Evolutionary conservation across 2,797 vertebrate genomes (phyloP), one percentile per base, ranked within the genome.

Genomic region (Pseudotriccus pelzelni): DNA sequence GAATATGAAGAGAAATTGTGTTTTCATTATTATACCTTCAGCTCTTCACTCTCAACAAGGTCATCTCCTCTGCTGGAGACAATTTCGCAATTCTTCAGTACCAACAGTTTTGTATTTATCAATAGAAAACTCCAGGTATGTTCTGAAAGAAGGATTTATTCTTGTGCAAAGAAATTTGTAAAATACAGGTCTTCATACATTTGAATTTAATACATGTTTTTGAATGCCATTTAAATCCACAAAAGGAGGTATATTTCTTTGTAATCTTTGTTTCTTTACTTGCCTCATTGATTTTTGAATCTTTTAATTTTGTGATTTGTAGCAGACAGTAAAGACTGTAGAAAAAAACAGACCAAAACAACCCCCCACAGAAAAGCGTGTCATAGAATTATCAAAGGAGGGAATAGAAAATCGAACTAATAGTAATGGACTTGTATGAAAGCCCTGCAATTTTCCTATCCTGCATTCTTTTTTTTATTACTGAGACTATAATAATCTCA

Each of bases 351-450:
- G 41, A n/a, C 6, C 0, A 10, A 66, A 47, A 3, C 2, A 9
- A 25, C 5, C 0, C 0, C 16, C 20, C 4, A 0, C 5, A 12
- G 60, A 47, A 16, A 3, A 9, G 8, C 4, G 23, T 16, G 8
- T 66, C 36, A 58, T 67, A 10, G 27, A 91, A 84, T 64, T 62
- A 86, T 23, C 27, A 64, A 74, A 63, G 23, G 3, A 77, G 14
- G 2, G 14, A 75, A 50, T 19, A 64, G 3, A 1, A 85, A 92
- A 83, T 8, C 1, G 17, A 66, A 27, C 47, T 8, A 58, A 37
- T 72, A 84, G 64, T 56, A 67, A 52, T 12, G 7, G 16, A 43
- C 4, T 4, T 9, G 7, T 46, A 44, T 30, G 23, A 88, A 94
- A 94, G 10, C 7, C 16, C 27, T 66, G 18, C 4, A 37, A 46